Conservation (phyloP, 2,888 invertebrate species). For the Scelioninae gen. 2 region DNA sequence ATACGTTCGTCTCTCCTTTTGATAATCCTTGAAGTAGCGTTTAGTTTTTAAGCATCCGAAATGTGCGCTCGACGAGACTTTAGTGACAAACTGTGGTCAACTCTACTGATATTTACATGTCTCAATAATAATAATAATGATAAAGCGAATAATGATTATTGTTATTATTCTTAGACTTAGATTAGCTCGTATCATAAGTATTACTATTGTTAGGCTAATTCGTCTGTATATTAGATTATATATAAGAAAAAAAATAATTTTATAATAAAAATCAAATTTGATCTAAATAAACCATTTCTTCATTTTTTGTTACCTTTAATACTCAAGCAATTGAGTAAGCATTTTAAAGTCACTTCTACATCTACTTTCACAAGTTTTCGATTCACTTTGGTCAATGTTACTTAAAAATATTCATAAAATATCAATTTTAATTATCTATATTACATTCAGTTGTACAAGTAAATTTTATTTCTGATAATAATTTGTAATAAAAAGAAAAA, state of each 20-base stretch:
- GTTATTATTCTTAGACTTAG: conserved; percentile 50
- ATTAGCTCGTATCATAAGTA: conserved; percentile 40
- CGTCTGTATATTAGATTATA: conserved; percentile 50
- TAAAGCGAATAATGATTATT: conserved; percentile 44
- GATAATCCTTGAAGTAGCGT: conserved; percentile 20
- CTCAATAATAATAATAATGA: conserved; percentile 49
- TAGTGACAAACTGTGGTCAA: conserved; percentile 34
- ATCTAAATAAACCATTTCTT: conserved; percentile 21
- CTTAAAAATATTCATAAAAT: too few species aligned
- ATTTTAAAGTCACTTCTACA: too few species aligned
- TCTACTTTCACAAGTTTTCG: too few species aligned
- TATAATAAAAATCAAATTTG: conserved; percentile 50
- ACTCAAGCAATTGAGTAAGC: too few species aligned
- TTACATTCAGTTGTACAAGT: too few species aligned
- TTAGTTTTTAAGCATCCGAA: conserved; percentile 19
- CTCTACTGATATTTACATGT: conserved; percentile 43
- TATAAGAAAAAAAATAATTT: conserved; percentile 48
- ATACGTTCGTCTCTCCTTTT: conserved; percentile 25
- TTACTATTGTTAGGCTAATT: conserved; percentile 50
- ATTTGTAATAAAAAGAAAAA: too few species aligned
- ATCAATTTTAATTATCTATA: conserved; percentile 72
- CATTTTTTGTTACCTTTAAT: too few species aligned
- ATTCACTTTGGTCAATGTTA: too few species aligned
- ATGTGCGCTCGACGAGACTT: too few species aligned
- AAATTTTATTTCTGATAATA: too few species aligned